Evolutionary conservation across 2,888 invertebrate genomes (phyloP).

Genomic region (Catocala nupta): DNA sequence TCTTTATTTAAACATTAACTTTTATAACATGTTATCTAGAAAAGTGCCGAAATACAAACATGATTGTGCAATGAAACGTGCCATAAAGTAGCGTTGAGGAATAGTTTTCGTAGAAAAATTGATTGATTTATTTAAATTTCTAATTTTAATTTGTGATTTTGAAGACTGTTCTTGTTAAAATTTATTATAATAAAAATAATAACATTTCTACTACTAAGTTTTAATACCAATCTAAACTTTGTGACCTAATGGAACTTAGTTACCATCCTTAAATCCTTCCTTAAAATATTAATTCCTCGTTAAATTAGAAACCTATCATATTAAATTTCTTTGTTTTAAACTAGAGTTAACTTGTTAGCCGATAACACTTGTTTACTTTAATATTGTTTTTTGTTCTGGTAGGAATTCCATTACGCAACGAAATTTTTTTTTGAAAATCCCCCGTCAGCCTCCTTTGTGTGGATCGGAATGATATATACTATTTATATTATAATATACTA

Average conservation of each 20-base stretch:
- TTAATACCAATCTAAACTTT: not conserved
- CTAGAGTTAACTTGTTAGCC: not conserved
- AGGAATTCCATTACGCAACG: constrained; percentile 1
- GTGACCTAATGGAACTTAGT: not conserved
- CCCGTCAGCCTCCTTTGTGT: no score
- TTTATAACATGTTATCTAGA: no score
- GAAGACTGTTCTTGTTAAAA: constrained; percentile 1
- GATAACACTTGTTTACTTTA: not conserved
- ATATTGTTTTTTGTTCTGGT: not conserved
- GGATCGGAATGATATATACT: no score
- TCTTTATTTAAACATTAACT: no score
- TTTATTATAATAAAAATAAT: not conserved
- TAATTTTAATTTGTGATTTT: not conserved
- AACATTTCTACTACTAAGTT: not conserved
- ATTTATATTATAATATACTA: no score
- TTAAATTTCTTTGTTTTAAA: not conserved
- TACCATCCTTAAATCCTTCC: not conserved
- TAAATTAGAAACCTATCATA: not conserved
- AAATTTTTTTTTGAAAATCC: no score
- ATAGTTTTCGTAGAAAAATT: not conserved
- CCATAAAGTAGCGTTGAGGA: not conserved
- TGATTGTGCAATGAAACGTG: constrained; percentile 1
- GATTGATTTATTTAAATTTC: not conserved
- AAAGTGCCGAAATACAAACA: not conserved
- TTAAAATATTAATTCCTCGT: not conserved